Conservation (phyloP, 1,140 invertebrate species). For the Anastrepha ludens region DNA sequence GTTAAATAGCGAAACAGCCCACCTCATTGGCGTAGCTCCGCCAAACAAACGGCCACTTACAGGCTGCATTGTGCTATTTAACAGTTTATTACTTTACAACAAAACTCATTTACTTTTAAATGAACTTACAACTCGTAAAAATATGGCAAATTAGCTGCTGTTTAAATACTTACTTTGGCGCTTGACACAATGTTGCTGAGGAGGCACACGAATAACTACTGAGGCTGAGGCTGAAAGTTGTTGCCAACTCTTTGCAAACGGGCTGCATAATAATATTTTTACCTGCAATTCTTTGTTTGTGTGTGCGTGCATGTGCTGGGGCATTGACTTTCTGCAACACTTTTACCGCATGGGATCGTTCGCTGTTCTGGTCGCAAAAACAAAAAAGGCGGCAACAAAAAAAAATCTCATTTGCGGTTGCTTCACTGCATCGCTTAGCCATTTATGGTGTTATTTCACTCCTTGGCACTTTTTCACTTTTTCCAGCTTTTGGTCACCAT, state of each 20-base stretch:
- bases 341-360: not conserved
- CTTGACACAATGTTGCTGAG: conserved; percentile 17
- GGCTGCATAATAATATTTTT: too few relatives aligned
- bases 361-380: conserved; percentile 15
- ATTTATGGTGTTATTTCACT: conserved; percentile 38
- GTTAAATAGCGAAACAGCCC: not conserved
- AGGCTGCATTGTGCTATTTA: not conserved
- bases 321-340: conserved; percentile 42
- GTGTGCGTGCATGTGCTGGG: not conserved
- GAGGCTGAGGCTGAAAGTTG: too few relatives aligned
- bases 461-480: conserved; percentile 11
- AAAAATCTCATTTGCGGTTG: conserved; percentile 36
- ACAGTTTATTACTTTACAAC: conserved; percentile 29
- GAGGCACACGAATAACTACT: not conserved
- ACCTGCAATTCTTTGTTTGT: not conserved
- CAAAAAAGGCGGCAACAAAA: conserved; percentile 3
- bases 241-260: not conserved
- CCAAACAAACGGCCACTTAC: not conserved
- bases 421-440: conserved; percentile 36
- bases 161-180: conserved; percentile 36
- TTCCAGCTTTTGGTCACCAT: not conserved
- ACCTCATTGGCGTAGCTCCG: not conserved
- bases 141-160: conserved; percentile 48
- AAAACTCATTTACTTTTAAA: conserved; percentile 50
- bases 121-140: conserved; percentile 49